These are phyloP conservation scores for Diaprepes abbreviatus DNA, from an alignment of 2,888 invertebrate species.

Conservation along the genomic window DNA sequence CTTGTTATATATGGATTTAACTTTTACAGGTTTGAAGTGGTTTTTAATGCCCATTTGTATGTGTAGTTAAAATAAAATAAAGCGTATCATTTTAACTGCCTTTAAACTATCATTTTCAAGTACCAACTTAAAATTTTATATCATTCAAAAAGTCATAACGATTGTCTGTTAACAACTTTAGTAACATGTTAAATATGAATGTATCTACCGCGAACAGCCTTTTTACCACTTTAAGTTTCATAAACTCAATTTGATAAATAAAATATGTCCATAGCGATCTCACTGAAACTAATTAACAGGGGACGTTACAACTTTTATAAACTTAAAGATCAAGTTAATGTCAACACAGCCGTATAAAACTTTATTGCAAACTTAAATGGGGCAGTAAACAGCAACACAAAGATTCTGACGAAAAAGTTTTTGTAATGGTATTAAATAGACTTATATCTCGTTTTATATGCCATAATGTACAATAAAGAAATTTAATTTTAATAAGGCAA, in stretches of 20 bases:
- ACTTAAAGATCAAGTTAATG: slow-evolving; percentile 39
- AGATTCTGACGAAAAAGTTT: slow-evolving; percentile 14
- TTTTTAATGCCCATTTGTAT: slow-evolving; percentile 10
- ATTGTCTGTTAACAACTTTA: slow-evolving; percentile 11
- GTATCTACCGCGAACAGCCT: too few species aligned
- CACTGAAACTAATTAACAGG: slow-evolving; percentile 39
- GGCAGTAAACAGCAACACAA: slow-evolving; percentile 28
- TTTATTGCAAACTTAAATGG: slow-evolving; percentile 36
- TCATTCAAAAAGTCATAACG: slow-evolving; percentile 12
- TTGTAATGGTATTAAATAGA: background rate
- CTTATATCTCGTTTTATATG: background rate
- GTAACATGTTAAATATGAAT: slow-evolving; percentile 33
- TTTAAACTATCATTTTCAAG: slow-evolving; percentile 8
- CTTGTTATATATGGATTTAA: slow-evolving; percentile 1
- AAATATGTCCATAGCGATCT: slow-evolving; percentile 28
- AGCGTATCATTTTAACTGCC: background rate
- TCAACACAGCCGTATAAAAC: slow-evolving; percentile 32
- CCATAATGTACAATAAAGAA: background rate
- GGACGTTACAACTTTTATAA: slow-evolving; percentile 34
- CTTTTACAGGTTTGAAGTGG: background rate
- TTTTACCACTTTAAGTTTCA: slow-evolving; percentile 21
- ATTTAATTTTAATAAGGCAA: too few species aligned
- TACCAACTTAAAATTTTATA: slow-evolving; percentile 13
- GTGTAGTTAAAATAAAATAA: slow-evolving; percentile 3
- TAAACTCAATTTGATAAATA: slow-evolving; percentile 39